A percentile compares a stretch with the other conserved stretches of the same genome.
phyloP scores from a whole-genome alignment of 2,113 vertebrate species.

The Cinclus mexicanus region DNA sequence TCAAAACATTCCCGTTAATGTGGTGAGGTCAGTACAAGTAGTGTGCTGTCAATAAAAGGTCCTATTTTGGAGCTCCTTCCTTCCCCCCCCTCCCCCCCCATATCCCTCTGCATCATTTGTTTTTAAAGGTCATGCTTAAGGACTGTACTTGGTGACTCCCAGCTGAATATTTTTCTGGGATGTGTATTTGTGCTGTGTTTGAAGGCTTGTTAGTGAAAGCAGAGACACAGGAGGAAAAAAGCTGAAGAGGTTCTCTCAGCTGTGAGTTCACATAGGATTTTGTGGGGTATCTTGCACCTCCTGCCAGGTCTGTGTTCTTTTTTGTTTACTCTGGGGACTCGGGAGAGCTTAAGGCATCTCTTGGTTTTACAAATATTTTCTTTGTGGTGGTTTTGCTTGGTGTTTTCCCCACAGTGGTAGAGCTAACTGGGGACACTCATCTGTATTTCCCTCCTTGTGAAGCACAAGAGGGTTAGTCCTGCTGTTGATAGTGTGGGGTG shows the following conservation, averaged over 20 bases:
- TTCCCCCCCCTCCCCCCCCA: neutral
- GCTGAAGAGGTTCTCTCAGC: neutral
- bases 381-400: neutral
- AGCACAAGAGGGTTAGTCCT: neutral
- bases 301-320: neutral
- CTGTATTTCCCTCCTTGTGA: neutral
- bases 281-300: accelerated
- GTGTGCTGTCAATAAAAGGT: neutral
- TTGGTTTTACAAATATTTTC: neutral
- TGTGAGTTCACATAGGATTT: neutral
- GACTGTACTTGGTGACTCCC: neutral
- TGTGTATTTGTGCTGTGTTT: neutral
- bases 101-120: neutral
- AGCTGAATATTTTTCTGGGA: neutral
- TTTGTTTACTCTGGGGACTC: neutral
- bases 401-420: neutral
- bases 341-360: neutral
- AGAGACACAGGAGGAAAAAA: neutral
- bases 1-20: neutral
- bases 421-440: neutral
- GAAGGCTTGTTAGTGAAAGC: neutral
- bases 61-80: neutral
- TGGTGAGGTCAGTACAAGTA: conserved; percentile 6
- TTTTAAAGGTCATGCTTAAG: neutral
- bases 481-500: neutral